Evolutionary conservation across 2,797 vertebrate genomes (phyloP), one percentile per base, ranked within the genome.

Genomic region (Champsocephalus gunnari): DNA sequence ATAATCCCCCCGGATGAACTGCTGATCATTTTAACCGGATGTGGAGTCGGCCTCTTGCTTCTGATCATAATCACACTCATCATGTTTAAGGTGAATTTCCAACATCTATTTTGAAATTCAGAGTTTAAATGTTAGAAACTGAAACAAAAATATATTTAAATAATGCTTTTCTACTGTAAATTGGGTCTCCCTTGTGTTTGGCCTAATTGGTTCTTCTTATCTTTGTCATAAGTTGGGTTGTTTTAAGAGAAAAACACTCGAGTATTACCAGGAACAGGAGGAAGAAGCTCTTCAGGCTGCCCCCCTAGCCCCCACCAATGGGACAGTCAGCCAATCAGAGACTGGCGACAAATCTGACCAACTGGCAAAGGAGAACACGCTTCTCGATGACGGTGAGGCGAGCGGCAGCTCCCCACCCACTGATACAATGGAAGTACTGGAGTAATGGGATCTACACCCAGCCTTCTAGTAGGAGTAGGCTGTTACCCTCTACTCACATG

Each of bases 1-100:
- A 82, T 87, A 0, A 47, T 92, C 59, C 63, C 7, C 0, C 85
- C 85, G 0, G 0, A 91, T 71, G 0, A 34, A 11, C 0, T 0
- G 1, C 21, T 78, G 68, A 93, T 94, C 19, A 77, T 68, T 11
- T 0, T 1, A 12, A 90, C 77, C 43, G 93, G 92, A 48, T 73
- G 0, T 7, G 80, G 3, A 19, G 0, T 85, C 3, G 94, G 94
- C n/a, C 0, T 94, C 3, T 5, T 93, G 1, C 32, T 94, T 11
- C 43, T 95, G 28, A 11, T 94, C 49, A 76, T 94, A 12, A 32
- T 92, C 28, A 54, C 85, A 8, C 0, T 90, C 63, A 50, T 92
- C 62, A 84, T 93, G 89, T 73, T 48, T 12, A 94, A 89, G 90
- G 94, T 95, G 55, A 88, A 50, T 63, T 12, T 10, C 11, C 41